Conservation (phyloP, 1,140 invertebrate species). For the Tetramorium simillimum region DNA sequence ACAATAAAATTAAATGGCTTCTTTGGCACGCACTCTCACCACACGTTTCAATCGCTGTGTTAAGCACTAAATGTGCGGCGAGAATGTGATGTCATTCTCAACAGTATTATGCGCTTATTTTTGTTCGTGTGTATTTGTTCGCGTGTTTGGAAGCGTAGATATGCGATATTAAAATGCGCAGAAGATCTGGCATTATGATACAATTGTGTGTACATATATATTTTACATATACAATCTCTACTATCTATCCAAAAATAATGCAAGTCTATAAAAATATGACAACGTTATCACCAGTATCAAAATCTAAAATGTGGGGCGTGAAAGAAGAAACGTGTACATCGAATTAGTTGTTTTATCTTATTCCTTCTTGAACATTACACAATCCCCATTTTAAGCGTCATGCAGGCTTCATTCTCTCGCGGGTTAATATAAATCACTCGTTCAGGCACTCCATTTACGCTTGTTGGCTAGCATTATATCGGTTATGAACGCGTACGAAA, state of each 20-base stretch:
- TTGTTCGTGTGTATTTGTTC: slow-evolving; percentile 5
- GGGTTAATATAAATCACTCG: slow-evolving; percentile 79
- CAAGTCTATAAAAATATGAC: slow-evolving; percentile 82
- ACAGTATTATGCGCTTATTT: not conserved
- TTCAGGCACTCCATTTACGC: slow-evolving; percentile 83
- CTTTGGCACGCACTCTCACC: not conserved
- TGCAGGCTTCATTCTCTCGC: slow-evolving; percentile 65
- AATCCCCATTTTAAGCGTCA: slow-evolving; percentile 58
- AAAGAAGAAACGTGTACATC: slow-evolving; percentile 75
- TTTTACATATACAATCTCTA: slow-evolving; percentile 76
- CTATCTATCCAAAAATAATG: slow-evolving; percentile 79
- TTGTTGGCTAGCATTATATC: slow-evolving; percentile 81
- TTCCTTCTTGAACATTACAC: slow-evolving; percentile 37
- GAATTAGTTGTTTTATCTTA: slow-evolving; percentile 50
- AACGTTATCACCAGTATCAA: slow-evolving; percentile 80
- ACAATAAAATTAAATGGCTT: slow-evolving; percentile 8
- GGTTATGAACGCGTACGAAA: slow-evolving; percentile 71
- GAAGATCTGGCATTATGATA: slow-evolving; percentile 78
- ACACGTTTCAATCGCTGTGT: not conserved
- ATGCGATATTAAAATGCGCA: slow-evolving; percentile 6
- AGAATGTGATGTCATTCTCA: not conserved
- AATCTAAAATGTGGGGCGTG: slow-evolving; percentile 75
- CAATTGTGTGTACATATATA: slow-evolving; percentile 68
- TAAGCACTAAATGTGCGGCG: not conserved
- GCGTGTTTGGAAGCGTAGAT: slow-evolving; percentile 19